Evolutionary conservation across 1,140 invertebrate species (phyloP).

Genomic region (Phymorhynchus buccinoides): DNA sequence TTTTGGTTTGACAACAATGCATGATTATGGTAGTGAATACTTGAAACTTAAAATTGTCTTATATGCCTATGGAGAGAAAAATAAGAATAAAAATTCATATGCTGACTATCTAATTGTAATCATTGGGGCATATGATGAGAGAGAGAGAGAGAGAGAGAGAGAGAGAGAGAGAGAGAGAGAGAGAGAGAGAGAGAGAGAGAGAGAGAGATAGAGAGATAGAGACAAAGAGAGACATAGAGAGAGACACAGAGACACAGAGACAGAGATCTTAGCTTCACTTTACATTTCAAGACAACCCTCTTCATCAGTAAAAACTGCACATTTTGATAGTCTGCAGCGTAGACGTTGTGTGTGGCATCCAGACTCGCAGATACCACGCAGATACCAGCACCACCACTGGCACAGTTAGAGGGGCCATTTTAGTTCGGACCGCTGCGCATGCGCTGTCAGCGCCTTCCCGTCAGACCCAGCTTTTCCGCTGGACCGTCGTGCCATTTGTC

Average conservation of each 20-base stretch:
- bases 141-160: too few relatives aligned
- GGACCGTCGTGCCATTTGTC: constrained; percentile 19
- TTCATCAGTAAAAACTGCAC: neutral
- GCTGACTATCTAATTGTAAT: too few relatives aligned
- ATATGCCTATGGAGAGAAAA: too few relatives aligned
- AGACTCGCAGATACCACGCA: neutral
- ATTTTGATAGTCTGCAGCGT: neutral
- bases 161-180: too few relatives aligned
- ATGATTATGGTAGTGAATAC: too few relatives aligned
- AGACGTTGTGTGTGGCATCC: neutral
- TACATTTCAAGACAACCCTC: neutral
- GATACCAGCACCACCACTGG: too few relatives aligned
- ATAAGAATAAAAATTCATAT: too few relatives aligned
- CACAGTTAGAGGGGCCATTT: neutral
- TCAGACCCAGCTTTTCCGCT: constrained; percentile 8
- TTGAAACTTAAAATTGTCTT: too few relatives aligned
- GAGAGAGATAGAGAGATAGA: too few relatives aligned
- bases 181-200: too few relatives aligned
- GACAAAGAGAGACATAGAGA: neutral
- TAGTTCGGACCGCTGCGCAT: neutral
- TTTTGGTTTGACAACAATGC: too few relatives aligned
- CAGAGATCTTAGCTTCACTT: neutral
- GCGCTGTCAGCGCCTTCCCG: neutral
- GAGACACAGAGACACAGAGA: neutral
- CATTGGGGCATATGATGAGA: too few relatives aligned